A percentile compares a stretch with the other conserved stretches of the same genome.
phyloP scores from a whole-genome alignment of 2,797 vertebrate species.

The Poecilia velifera region DNA sequence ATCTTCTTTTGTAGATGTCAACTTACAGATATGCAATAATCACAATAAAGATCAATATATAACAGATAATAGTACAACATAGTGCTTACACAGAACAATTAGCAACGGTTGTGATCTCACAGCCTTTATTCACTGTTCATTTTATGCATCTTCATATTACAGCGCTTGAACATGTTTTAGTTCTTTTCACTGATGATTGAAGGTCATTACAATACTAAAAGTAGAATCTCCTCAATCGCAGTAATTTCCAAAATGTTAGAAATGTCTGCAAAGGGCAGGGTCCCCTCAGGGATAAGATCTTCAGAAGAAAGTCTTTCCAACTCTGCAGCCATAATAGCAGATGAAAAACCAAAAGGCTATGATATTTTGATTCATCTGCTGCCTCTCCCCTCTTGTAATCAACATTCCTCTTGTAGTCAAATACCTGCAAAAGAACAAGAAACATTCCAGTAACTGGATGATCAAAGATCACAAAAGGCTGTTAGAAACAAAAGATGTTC shows the following conservation, averaged over 20 bases:
- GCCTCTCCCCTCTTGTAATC: conserved; percentile 48
- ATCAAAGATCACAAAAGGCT: conserved; percentile 48
- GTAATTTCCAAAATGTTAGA: conserved; percentile 6
- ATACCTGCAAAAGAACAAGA: conserved; percentile 62
- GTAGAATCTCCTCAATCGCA: conserved; percentile 9
- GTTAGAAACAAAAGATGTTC: conserved; percentile 31
- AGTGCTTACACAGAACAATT: neutral
- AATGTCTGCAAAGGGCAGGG: conserved; percentile 5
- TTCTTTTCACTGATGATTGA: neutral
- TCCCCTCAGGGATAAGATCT: conserved; percentile 15
- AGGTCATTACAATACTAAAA: conserved; percentile 2
- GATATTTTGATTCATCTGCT: conserved; percentile 49
- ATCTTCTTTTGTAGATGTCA: conserved; percentile 43
- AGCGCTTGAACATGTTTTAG: neutral
- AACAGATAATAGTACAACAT: neutral
- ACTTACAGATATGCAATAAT: conserved; percentile 34
- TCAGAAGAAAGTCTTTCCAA: conserved; percentile 21
- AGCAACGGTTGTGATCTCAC: neutral
- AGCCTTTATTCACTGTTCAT: neutral
- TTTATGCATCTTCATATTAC: neutral
- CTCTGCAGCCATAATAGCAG: conserved; percentile 10
- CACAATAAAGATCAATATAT: neutral
- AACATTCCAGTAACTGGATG: conserved; percentile 46
- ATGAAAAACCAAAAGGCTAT: conserved; percentile 18
- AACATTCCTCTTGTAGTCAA: conserved; percentile 50